Evolutionary conservation across 2,888 invertebrate genomes (phyloP), one percentile per base, ranked within the genome.

Genomic region (Spilosoma lubricipeda): DNA sequence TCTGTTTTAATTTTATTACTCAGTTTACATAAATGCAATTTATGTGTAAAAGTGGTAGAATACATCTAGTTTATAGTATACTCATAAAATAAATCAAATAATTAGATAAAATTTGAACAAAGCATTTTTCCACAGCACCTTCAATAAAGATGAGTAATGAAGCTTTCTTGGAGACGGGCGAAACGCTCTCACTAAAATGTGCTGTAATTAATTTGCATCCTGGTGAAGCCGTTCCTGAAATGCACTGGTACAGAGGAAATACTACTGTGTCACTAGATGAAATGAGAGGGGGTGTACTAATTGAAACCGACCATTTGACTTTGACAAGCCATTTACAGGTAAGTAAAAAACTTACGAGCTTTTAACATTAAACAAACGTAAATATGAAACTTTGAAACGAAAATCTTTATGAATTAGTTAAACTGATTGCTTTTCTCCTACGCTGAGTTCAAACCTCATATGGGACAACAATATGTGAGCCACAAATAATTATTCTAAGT

Each of bases 281-380:
- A 80, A 76, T 91, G 13, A 85, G 95, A 72, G 94, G 97, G 76
- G 96, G 97, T 70, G 94, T 95, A 23, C 87, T 94, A 3, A 90
- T 95, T 13, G 95, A 95, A 78, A 95, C 95, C 3, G 95, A 95
- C 80, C 93, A 93, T 68, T 80, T 94, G 74, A 93, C 92, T 5
- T 84, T 95, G 48, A 93, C 93, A 0, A 94, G 93, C 79, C 94
- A 95, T 82, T 91, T 95, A 70, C 95, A 95, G 92, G 95, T 95
- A 87, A 82, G 75, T n/a, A 23, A n/a, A n/a, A 36, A 45, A 8
- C 18, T 33, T 18, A 63, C 11, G n/a, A 11, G 4, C 15, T 27
- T 27, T 59, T 27, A 18, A 27, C 27, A 3, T 3, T 45, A 15
- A 42, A 42, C 15, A 45, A 45, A 13, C 0, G 13, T 59, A 59